Evolutionary conservation across 2,888 invertebrate genomes (phyloP), one percentile per base, ranked within the genome.

Genomic region (Rhaphigaster nebulosa): DNA sequence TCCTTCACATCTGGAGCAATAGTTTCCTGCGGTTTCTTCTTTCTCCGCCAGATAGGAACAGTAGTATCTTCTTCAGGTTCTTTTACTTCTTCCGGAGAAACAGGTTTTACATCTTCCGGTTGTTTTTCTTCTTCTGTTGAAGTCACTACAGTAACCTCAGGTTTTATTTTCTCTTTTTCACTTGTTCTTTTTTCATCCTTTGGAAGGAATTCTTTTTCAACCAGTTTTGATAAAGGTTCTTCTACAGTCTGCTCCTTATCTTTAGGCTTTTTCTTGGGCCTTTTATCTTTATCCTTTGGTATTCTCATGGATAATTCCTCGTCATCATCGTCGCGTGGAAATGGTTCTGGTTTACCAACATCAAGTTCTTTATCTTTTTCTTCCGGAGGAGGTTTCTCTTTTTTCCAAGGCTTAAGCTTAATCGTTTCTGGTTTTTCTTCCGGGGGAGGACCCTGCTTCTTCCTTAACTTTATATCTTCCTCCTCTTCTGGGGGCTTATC

Each of bases 371-470:
- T 60, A 23, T 60, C 10, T 80, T 93, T 92, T 23, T 93, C 91
- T 41, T 93, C 93, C 90, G 93, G 92, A 90, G 93, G 93, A 38
- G 93, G 93, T 91, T 93, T 93, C 18, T 93, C 92, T 20, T 92
- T 92, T 87, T 93, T 93, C 60, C 94, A 93, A 88, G 93, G 93
- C 92, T 93, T 93, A 50, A 94, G 93, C 80, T 91, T 92, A 13
- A 94, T 92, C 52, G 93, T 93, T 91, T 94, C 94, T 0, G 93
- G 93, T 90, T 93, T 93, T 56, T 94, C 93, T 50, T 93, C 93
- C 89, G 92, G 93, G 50, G 94, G 94, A 92, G 93, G 93, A 45
- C 94, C 94, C 91, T 94, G 94, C 92, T 92, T 93, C 23, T 93
- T 93, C 76, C 93, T 94, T 91, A 94, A 93, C 56, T 93, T 94